Evolutionary conservation across 2,113 vertebrate species (phyloP).

Genomic region (Pseudonaja textilis): DNA sequence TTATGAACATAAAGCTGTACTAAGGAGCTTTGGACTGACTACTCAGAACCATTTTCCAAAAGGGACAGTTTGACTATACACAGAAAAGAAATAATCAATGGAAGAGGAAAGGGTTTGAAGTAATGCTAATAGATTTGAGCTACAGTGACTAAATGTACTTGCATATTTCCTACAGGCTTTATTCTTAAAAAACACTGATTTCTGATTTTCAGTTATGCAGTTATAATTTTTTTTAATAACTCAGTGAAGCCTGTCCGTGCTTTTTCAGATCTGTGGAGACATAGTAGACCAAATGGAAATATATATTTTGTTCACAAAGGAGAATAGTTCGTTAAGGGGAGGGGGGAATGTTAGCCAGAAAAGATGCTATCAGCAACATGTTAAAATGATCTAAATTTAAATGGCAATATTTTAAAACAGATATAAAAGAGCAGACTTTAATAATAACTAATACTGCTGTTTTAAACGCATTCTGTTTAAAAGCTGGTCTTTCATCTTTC

Average conservation of each 20-base stretch:
- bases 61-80: not conserved
- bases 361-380: constrained; percentile 7
- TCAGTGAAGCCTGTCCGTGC: not conserved
- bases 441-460: not conserved
- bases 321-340: not conserved
- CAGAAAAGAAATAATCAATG: not conserved
- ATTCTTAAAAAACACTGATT: constrained; percentile 53
- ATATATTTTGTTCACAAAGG: constrained; percentile 19
- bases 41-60: constrained; percentile 23
- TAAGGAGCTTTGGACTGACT: not conserved
- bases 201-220: constrained; percentile 36
- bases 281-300: constrained; percentile 23
- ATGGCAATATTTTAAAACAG: not conserved
- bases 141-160: not conserved
- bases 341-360: constrained; percentile 7
- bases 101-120: not conserved
- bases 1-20: not conserved
- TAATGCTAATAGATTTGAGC: constrained; percentile 3
- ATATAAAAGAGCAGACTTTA: constrained; percentile 13
- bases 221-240: constrained; percentile 33
- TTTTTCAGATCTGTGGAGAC: not conserved
- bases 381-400: not conserved
- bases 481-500: not conserved
- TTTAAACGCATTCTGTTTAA: not conserved
- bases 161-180: not conserved